Percentiles rank a stretch among this genome's conserved stretches.
These are phyloP conservation scores for Graptemys geographica DNA, from an alignment of 2,797 vertebrate species.

Conservation along the genomic window DNA sequence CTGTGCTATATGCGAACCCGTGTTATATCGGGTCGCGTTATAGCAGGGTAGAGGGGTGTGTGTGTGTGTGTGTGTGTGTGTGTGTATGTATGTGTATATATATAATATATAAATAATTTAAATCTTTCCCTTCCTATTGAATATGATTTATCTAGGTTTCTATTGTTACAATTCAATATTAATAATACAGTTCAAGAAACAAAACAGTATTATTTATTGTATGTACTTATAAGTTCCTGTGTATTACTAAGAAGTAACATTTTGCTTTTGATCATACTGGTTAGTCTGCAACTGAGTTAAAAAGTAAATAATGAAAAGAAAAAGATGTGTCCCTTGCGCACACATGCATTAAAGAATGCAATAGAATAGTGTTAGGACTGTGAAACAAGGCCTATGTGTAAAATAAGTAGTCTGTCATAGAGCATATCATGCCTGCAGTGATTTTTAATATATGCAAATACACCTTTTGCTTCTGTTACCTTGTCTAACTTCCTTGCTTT, in stretches of 20 bases:
- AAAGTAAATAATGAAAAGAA: neutral
- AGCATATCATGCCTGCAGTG: neutral
- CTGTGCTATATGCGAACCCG: too few species aligned
- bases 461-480: neutral
- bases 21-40: too few species aligned
- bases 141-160: neutral
- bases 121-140: neutral
- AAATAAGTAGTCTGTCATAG: neutral
- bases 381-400: conserved; percentile 40
- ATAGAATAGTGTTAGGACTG: conserved; percentile 33
- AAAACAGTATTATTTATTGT: neutral
- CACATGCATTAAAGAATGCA: neutral
- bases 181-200: neutral
- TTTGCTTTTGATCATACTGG: neutral
- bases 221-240: neutral
- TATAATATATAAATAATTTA: neutral
- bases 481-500: neutral
- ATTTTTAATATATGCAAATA: neutral
- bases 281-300: conserved; percentile 3
- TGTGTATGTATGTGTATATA: too few species aligned
- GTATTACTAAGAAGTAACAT: neutral
- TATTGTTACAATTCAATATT: neutral
- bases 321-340: rapidly evolving
- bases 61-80: too few species aligned
- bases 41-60: too few species aligned